These are phyloP conservation scores for Copsychus sechellarum DNA, from an alignment of 2,113 vertebrate genomes.

Conservation along the genomic window DNA sequence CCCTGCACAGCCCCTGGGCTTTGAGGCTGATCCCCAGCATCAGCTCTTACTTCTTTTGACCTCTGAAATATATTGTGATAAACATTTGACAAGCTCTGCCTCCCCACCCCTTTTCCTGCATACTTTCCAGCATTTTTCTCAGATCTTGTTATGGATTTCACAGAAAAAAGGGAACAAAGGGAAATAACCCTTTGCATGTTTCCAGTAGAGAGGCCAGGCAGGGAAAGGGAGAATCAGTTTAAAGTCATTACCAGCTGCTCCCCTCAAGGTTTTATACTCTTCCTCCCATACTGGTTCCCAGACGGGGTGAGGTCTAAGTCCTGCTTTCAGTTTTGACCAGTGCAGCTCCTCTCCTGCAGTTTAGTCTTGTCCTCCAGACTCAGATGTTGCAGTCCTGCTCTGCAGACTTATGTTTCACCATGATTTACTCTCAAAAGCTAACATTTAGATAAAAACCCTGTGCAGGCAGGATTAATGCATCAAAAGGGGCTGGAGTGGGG, in stretches of 20 bases:
- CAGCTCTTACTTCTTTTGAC: neutral
- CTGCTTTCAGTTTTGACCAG: neutral
- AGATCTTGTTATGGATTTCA: neutral
- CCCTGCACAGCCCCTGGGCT: neutral
- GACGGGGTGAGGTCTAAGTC: neutral
- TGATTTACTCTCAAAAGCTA: neutral
- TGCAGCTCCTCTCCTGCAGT: neutral
- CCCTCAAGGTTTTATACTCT: neutral
- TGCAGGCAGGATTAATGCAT: neutral
- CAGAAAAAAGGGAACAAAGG: neutral
- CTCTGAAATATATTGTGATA: neutral
- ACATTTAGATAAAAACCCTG: neutral
- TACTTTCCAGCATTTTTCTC: neutral
- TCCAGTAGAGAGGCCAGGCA: neutral
- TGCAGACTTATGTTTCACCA: rapidly evolving
- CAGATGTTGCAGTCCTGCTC: neutral
- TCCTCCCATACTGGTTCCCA: neutral
- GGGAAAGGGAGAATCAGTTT: neutral
- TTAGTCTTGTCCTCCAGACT: neutral
- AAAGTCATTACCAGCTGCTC: neutral
- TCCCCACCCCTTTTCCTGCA: neutral
- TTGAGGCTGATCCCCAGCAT: neutral
- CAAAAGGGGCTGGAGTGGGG: neutral
- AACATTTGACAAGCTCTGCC: neutral
- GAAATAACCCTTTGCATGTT: neutral